phyloP scores from a whole-genome alignment of 2,888 invertebrate species.

The Peribatodes rhomboidaria region DNA sequence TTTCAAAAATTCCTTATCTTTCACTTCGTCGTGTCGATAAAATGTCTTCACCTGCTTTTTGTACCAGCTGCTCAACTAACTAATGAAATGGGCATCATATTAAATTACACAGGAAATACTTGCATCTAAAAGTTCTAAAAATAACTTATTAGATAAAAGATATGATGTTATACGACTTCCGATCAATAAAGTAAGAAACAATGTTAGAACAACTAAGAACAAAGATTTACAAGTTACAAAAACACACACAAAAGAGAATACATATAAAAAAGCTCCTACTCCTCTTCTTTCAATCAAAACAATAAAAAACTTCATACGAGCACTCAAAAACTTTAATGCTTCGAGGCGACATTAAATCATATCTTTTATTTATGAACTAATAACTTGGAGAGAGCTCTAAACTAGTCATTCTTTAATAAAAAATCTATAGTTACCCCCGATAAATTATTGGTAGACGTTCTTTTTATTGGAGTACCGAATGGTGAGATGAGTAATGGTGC shows the following conservation, averaged over 20 bases:
- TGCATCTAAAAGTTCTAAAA: slow-evolving; percentile 50
- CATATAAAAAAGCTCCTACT: slow-evolving; percentile 25
- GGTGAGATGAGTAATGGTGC: slow-evolving; percentile 84
- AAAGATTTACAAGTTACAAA: slow-evolving; percentile 17
- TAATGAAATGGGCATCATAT: slow-evolving; percentile 46
- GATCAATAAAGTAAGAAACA: slow-evolving; percentile 42
- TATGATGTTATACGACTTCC: slow-evolving; percentile 29
- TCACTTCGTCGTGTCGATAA: slow-evolving; percentile 46
- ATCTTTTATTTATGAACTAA: slow-evolving; percentile 73
- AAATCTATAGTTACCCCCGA: slow-evolving; percentile 75
- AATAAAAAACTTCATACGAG: slow-evolving; percentile 39
- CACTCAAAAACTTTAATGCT: slow-evolving; percentile 55
- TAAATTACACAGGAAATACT: slow-evolving; percentile 48
- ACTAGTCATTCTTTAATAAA: slow-evolving; percentile 78
- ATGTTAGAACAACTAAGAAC: slow-evolving; percentile 16
- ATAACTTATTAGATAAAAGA: slow-evolving; percentile 39
- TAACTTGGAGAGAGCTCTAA: slow-evolving; percentile 71
- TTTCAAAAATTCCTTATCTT: slow-evolving; percentile 43
- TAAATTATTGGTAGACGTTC: slow-evolving; percentile 83
- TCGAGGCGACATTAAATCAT: slow-evolving; percentile 71
- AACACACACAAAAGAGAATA: slow-evolving; percentile 28
- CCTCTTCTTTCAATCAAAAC: slow-evolving; percentile 28
- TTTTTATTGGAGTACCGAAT: slow-evolving; percentile 86
- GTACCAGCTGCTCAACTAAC: slow-evolving; percentile 53
- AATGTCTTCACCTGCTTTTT: slow-evolving; percentile 57